Conservation (phyloP, 2,888 invertebrate genomes). For the Caprella mutica region DNA sequence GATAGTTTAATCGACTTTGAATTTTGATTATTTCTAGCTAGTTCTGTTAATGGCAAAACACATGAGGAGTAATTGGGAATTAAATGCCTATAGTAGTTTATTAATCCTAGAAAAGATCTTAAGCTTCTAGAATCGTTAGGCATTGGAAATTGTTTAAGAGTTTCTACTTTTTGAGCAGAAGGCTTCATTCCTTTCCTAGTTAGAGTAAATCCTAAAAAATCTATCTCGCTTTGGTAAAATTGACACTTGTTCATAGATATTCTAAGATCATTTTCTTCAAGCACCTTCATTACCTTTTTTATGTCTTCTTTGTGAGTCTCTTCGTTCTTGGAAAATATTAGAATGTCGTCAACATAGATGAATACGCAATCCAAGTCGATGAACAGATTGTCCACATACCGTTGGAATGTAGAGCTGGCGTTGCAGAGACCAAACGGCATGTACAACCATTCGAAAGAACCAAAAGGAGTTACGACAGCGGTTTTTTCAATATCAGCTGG, state of each 20-base stretch:
- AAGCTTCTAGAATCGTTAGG: background rate
- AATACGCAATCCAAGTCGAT: background rate
- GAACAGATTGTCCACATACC: constrained; percentile 1
- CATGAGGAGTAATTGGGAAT: background rate
- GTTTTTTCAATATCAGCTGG: background rate
- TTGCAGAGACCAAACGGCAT: too few relatives aligned
- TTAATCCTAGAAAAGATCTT: background rate
- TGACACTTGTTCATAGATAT: constrained; percentile 1
- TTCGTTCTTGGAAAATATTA: background rate
- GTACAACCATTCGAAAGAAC: too few relatives aligned
- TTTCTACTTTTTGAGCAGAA: background rate
- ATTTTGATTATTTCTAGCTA: too few relatives aligned
- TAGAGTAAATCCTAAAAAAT: background rate
- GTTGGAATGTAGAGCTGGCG: background rate
- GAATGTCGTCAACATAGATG: constrained; percentile 2
- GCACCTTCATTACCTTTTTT: background rate
- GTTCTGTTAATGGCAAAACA: background rate
- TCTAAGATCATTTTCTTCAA: background rate
- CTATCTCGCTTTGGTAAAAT: background rate
- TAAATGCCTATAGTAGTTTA: background rate
- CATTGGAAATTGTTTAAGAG: background rate
- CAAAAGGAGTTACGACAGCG: constrained; percentile 4
- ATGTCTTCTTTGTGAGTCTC: constrained; percentile 5
- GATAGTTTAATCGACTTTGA: background rate
- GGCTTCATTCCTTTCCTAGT: background rate